Evolutionary conservation across 2,888 invertebrate genomes (phyloP).

Genomic region (Drosophila conformis): DNA sequence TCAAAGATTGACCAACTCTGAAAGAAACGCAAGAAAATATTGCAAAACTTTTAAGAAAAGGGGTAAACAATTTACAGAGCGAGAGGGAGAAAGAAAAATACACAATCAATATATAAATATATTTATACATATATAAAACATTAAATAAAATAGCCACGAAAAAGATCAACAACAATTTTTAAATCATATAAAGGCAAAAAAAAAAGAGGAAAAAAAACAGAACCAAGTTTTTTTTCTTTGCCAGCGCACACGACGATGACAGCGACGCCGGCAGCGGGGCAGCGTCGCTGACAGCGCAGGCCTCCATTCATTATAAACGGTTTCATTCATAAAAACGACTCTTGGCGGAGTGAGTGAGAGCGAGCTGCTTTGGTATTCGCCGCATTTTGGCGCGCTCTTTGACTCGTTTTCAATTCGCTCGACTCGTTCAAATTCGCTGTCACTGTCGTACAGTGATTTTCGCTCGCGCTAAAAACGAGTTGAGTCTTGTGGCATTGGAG

Average conservation of each 20-base stretch:
- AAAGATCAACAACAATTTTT: conserved; percentile 46
- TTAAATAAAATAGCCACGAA: conserved; percentile 49
- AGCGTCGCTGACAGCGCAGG: conserved; percentile 52
- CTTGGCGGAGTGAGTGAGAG: conserved; percentile 56
- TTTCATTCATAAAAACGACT: conserved; percentile 83
- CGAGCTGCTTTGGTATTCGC: conserved; percentile 40
- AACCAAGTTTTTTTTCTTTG: conserved; percentile 48
- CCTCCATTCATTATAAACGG: conserved; percentile 82
- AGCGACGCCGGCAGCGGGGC: conserved; percentile 57
- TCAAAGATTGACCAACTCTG: conserved; percentile 15
- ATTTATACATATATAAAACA: conserved; percentile 11
- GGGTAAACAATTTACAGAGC: conserved; percentile 28
- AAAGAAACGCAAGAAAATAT: conserved; percentile 10
- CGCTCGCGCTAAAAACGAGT: conserved; percentile 43
- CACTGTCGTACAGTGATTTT: conserved; percentile 24
- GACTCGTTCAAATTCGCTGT: conserved; percentile 32
- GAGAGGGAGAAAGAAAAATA: conserved; percentile 14
- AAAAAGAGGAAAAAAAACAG: conserved; percentile 19
- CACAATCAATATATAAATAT: conserved; percentile 24
- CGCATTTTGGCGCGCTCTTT: conserved; percentile 39
- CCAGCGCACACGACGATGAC: conserved; percentile 44
- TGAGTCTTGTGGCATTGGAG: conserved; percentile 61
- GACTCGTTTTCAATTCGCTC: conserved; percentile 50
- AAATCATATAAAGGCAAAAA: conserved; percentile 37
- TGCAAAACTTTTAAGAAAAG: conserved; percentile 33